These are phyloP conservation scores for Ptilonorhynchus violaceus DNA, from an alignment of 2,113 vertebrate species.

Conservation along the genomic window DNA sequence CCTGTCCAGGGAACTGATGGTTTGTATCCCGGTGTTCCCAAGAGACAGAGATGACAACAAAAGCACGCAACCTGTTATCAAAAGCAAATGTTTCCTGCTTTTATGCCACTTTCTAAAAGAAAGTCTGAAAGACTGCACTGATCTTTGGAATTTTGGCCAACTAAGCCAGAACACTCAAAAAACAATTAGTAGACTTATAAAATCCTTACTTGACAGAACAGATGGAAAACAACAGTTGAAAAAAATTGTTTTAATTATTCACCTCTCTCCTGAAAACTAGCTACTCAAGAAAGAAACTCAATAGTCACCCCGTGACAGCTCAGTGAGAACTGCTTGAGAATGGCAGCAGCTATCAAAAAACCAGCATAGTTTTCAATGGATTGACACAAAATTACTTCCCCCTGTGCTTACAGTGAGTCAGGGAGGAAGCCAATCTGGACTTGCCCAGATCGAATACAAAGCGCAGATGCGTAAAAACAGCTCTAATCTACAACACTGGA, in stretches of 20 bases:
- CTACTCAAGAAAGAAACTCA: neutral
- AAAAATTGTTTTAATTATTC: neutral
- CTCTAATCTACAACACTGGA: neutral
- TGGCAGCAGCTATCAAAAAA: neutral
- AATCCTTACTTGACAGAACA: neutral
- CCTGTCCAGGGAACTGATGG: neutral
- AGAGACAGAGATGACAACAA: neutral
- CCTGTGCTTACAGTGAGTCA: fast-evolving
- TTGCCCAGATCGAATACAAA: neutral
- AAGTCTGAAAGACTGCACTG: neutral
- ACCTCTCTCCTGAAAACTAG: neutral
- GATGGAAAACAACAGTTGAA: neutral
- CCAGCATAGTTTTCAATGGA: neutral
- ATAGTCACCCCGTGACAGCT: neutral
- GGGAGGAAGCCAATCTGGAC: neutral
- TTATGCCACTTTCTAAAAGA: neutral
- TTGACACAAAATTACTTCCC: neutral
- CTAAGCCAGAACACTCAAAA: neutral
- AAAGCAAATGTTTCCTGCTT: neutral
- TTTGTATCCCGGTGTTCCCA: neutral
- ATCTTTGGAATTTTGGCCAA: neutral
- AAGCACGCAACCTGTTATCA: neutral
- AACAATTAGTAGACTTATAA: neutral
- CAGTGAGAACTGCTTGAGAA: neutral
- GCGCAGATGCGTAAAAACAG: neutral